Evolutionary conservation across 1,140 invertebrate species (phyloP), one percentile per base, ranked within the genome.

Genomic region (Antheraea pernyi): DNA sequence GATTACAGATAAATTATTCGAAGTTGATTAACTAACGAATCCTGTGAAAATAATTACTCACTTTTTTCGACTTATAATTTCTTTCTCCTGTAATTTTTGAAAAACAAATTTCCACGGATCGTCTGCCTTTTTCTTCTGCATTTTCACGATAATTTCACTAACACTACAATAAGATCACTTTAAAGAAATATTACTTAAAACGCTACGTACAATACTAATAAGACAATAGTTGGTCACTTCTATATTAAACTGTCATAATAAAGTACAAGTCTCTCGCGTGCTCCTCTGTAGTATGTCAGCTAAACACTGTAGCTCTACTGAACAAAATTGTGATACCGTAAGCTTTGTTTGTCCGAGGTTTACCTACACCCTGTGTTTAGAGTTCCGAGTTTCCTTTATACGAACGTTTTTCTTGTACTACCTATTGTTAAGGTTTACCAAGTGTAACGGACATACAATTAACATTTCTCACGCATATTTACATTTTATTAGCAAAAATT

Each of bases 61-160:
- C 88, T 86, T 89, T 75, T 75, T 76, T 39, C 77, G 79, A 62
- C 83, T 84, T 13, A 91, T 80, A 68, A 91, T 82, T 77, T 90
- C 85, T 62, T 80, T 85, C 37, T 90, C 84, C 72, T 88, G 84
- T 8, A 91, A 75, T 66, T 83, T 89, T 67, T 82, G 87, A 61
- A 80, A 90, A 67, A 91, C 78, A 69, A 88, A 86, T 68, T 73
- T 83, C 89, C 89, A 91, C 0, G 83, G 86, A 72, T 91, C 88
- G 18, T 83, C 72, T 2, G 72, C 68, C 60, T 74, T 68, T 79
- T 72, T 69, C 63, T 65, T 67, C 71, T 80, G 78, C 80, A 83
- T 84, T 22, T 75, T 80, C 65, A 67, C 67, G 62, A 19, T 65
- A 53, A 59, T 53, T 39, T 39, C 64, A 65, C 39, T 39, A 9